Conservation (phyloP, 2,888 invertebrate genomes). For the Drosophila borealis region DNA sequence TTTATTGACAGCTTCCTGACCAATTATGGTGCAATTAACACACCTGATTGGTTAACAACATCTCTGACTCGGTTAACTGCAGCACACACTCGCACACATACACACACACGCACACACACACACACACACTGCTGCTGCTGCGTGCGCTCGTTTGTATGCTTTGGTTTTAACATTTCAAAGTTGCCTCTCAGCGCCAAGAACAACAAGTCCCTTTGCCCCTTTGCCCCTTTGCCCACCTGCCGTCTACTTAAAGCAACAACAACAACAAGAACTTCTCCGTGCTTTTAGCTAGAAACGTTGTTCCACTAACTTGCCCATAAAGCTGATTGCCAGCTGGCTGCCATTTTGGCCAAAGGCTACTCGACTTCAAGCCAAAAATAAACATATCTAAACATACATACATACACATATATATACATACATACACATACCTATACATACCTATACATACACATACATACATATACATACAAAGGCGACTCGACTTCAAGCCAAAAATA, state of each 20-base stretch:
- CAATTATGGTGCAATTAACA: conserved; percentile 80
- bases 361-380: neutral
- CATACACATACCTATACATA: too few relatives aligned
- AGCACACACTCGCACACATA: neutral
- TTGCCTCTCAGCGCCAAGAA: conserved; percentile 11
- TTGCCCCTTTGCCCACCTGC: neutral
- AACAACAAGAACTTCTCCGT: conserved; percentile 5
- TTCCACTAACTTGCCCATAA: conserved; percentile 58
- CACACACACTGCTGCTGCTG: neutral
- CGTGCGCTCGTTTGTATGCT: conserved; percentile 39
- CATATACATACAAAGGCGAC: too few relatives aligned
- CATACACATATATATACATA: too few relatives aligned
- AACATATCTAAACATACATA: too few relatives aligned
- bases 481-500: too few relatives aligned
- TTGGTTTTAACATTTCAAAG: conserved; percentile 68
- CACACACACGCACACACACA: neutral
- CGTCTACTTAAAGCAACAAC: conserved; percentile 4
- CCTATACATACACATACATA: too few relatives aligned
- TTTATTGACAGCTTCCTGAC: conserved; percentile 70
- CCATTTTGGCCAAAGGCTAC: conserved; percentile 40
- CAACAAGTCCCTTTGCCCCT: neutral
- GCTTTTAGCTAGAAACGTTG: conserved; percentile 41
- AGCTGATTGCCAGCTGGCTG: conserved; percentile 51
- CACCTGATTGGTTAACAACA: conserved; percentile 74
- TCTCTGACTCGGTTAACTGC: conserved; percentile 36